Conservation (phyloP, 2,888 invertebrate genomes). For the Theretra japonica region DNA sequence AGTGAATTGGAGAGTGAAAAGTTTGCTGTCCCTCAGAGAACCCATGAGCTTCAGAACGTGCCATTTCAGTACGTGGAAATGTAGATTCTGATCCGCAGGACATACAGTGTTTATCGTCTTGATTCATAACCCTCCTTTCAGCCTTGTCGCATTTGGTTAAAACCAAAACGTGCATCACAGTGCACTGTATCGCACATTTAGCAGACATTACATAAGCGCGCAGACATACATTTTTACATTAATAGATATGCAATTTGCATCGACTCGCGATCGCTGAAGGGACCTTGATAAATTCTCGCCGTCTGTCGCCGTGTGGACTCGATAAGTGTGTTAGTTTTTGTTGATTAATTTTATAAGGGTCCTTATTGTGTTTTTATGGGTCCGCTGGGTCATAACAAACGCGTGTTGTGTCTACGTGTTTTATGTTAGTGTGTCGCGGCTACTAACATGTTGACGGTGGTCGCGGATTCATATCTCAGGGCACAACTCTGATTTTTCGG, state of each 20-base stretch:
- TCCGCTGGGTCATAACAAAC: background rate
- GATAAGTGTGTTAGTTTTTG: constrained; percentile 34
- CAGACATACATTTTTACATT: constrained; percentile 38
- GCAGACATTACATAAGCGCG: constrained; percentile 44
- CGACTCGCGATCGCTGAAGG: constrained; percentile 43
- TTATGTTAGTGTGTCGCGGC: background rate
- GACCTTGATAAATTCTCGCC: constrained; percentile 47
- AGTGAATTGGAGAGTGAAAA: too few relatives aligned
- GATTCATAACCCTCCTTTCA: too few relatives aligned
- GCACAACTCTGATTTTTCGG: too few relatives aligned
- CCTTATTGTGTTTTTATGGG: background rate
- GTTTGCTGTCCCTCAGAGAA: too few relatives aligned
- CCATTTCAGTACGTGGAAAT: too few relatives aligned
- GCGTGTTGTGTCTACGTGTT: background rate
- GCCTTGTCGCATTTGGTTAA: too few relatives aligned
- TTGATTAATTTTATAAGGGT: background rate
- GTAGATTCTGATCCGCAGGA: too few relatives aligned
- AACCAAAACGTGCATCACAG: background rate
- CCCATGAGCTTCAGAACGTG: too few relatives aligned
- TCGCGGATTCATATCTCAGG: too few relatives aligned
- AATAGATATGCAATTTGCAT: constrained; percentile 55
- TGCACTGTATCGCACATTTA: constrained; percentile 6
- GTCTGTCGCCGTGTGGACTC: constrained; percentile 36
- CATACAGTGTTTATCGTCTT: too few relatives aligned
- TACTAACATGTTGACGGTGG: too few relatives aligned